phyloP scores from a whole-genome alignment of 2,797 vertebrate species.

The Setipinna tenuifilis region DNA sequence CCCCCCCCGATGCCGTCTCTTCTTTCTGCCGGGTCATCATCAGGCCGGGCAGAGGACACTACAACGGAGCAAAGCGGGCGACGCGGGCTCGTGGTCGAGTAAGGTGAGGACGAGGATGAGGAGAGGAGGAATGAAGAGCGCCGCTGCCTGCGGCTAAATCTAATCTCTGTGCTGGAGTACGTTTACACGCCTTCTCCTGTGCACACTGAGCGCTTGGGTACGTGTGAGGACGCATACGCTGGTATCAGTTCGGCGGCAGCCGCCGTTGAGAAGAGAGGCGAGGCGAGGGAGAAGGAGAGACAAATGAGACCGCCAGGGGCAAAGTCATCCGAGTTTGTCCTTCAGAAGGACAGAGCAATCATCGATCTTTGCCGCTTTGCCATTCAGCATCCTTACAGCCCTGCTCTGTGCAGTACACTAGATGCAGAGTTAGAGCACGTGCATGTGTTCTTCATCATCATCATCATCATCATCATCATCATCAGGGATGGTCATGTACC shows the following conservation, averaged over 20 bases:
- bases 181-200: neutral
- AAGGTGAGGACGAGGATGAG: neutral
- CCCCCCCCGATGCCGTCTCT: neutral
- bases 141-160: neutral
- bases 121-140: neutral
- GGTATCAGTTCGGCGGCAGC: neutral
- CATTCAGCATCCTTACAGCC: neutral
- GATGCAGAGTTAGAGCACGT: neutral
- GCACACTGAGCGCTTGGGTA: neutral
- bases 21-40: conserved; percentile 11
- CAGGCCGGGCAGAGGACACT: neutral
- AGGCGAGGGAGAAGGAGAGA: neutral
- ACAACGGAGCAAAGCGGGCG: neutral
- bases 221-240: neutral
- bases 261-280: neutral
- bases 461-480: too few relatives aligned
- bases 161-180: neutral
- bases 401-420: neutral
- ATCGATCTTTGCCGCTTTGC: neutral
- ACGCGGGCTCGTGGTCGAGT: neutral
- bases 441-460: neutral
- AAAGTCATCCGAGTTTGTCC: neutral
- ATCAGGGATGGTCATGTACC: neutral
- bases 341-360: neutral
- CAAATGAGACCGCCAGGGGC: neutral